phyloP scores from a whole-genome alignment of 2,888 invertebrate species.

The Trachelus iudaicus region DNA sequence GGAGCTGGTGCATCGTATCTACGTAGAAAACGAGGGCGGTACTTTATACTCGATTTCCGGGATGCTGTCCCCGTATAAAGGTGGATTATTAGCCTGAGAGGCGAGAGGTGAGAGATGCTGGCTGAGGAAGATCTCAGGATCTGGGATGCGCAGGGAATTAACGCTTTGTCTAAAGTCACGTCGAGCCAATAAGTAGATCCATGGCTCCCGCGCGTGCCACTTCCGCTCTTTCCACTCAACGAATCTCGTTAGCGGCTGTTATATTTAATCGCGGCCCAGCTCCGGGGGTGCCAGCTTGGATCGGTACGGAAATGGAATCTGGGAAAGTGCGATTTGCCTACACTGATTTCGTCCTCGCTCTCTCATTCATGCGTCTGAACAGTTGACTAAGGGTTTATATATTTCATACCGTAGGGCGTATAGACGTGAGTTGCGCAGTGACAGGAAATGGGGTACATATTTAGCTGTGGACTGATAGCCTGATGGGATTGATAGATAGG shows the following conservation, averaged over 20 bases:
- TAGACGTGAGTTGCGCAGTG: not conserved
- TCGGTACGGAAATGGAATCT: not conserved
- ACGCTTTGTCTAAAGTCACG: slow-evolving; percentile 13
- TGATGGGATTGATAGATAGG: not conserved
- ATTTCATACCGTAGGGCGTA: not conserved
- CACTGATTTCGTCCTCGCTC: not conserved
- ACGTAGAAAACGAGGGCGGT: not conserved
- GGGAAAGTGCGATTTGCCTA: not conserved
- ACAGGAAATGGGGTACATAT: not conserved
- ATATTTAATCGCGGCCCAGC: not conserved
- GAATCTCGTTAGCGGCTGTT: not conserved
- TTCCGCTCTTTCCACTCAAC: not conserved
- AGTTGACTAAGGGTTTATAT: not conserved
- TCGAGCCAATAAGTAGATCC: slow-evolving; percentile 10
- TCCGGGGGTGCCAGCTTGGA: not conserved
- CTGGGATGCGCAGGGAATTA: slow-evolving; percentile 11
- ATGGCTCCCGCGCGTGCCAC: slow-evolving; percentile 2
- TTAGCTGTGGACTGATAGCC: not conserved
- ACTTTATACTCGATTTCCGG: not conserved
- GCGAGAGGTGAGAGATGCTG: not conserved
- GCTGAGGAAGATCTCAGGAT: not conserved
- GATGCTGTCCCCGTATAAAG: not conserved
- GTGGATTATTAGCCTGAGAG: not conserved
- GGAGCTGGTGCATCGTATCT: not conserved
- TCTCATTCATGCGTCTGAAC: not conserved